A percentile compares a stretch with the other conserved stretches of the same genome.
phyloP scores from a whole-genome alignment of 2,888 invertebrate species.

The Caenorhabditis macrosperma region DNA sequence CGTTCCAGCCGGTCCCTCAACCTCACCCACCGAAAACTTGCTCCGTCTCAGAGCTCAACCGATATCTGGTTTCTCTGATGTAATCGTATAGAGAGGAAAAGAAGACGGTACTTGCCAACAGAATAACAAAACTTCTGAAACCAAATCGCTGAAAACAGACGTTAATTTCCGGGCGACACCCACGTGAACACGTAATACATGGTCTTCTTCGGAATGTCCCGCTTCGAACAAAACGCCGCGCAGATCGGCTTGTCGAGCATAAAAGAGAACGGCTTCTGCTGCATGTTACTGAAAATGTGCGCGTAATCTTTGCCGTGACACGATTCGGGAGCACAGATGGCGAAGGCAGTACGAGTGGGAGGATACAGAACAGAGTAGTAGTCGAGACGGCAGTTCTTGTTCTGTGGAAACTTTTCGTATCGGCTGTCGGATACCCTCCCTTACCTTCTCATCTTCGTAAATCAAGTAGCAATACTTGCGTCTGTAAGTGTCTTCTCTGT shows the following conservation, averaged over 20 bases:
- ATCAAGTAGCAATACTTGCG: conserved; percentile 40
- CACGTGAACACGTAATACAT: conserved; percentile 31
- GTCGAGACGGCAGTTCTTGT: conserved; percentile 8
- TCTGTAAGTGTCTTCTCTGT: not conserved
- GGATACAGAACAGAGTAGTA: conserved; percentile 16
- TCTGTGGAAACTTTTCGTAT: not conserved
- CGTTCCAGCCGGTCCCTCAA: not conserved
- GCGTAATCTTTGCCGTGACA: conserved; percentile 28
- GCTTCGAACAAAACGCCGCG: conserved; percentile 30
- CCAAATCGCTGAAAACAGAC: not conserved
- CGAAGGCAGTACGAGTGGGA: conserved; percentile 28
- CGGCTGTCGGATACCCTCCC: no score
- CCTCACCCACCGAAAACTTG: conserved; percentile 13
- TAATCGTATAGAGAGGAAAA: conserved; percentile 38
- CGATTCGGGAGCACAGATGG: conserved; percentile 30
- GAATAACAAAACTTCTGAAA: conserved; percentile 34
- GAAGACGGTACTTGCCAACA: conserved; percentile 19
- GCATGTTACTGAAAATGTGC: conserved; percentile 1
- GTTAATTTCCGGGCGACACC: not conserved
- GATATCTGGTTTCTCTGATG: conserved; percentile 32
- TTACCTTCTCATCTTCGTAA: not conserved
- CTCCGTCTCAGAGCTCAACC: conserved; percentile 28
- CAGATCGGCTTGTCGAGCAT: conserved; percentile 36
- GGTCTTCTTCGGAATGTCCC: conserved; percentile 14
- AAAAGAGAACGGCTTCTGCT: conserved; percentile 17